Evolutionary conservation across 1,140 invertebrate species (phyloP).

Genomic region (Anthonomus grandis): DNA sequence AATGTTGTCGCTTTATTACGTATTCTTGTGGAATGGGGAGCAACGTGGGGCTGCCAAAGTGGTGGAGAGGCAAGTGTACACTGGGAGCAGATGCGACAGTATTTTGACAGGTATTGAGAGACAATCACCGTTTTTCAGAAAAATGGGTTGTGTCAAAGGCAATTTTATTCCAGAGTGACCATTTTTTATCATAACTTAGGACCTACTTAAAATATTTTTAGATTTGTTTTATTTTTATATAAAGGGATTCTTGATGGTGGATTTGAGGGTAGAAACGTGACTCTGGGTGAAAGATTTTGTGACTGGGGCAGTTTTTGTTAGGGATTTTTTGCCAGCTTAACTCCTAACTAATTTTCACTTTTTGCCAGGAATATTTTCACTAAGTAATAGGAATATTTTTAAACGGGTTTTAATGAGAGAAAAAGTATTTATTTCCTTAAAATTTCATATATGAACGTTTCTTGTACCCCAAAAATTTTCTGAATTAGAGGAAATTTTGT

Average conservation of each 20-base stretch:
- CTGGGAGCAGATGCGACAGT: conserved; percentile 6
- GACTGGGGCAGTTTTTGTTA: too few relatives aligned
- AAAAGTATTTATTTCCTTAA: too few relatives aligned
- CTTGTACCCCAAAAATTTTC: too few relatives aligned
- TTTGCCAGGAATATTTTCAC: too few relatives aligned
- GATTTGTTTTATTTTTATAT: not conserved
- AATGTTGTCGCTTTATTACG: conserved; percentile 92
- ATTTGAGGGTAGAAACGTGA: not conserved
- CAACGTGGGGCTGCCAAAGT: conserved; percentile 12
- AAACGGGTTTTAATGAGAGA: too few relatives aligned
- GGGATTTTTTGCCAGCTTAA: too few relatives aligned
- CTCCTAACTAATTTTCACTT: too few relatives aligned
- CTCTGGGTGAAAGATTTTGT: too few relatives aligned
- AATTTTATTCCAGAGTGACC: not conserved
- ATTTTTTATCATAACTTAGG: not conserved
- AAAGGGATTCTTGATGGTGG: not conserved
- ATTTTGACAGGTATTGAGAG: conserved; percentile 17
- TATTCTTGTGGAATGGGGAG: conserved; percentile 82
- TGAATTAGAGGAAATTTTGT: too few relatives aligned
- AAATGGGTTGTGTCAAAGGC: not conserved
- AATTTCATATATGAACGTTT: too few relatives aligned
- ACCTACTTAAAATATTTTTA: not conserved
- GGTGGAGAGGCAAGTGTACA: not conserved
- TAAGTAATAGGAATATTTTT: too few relatives aligned
- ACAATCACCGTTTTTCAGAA: not conserved